Evolutionary conservation across 2,113 vertebrate genomes (phyloP), one percentile per base, ranked within the genome.

Genomic region (Synodontis membranacea): DNA sequence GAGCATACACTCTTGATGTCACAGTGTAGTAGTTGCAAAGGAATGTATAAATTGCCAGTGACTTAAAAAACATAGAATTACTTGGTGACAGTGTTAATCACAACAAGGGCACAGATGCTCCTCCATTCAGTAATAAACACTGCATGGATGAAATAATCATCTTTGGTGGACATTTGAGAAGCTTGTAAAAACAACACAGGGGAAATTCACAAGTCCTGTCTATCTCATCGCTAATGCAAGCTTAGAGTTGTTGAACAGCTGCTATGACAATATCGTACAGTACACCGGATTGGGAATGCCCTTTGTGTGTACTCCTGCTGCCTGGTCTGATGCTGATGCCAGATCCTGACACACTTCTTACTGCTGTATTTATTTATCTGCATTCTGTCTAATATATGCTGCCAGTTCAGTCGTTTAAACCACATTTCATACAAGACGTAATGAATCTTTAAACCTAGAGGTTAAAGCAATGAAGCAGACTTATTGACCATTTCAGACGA

Each of bases 261-360:
- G 83, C 66, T 84, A 58, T 83, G 31, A 68, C 34, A 66, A 52
- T 68, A 50, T 83, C 44, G 23, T 66, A 48, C 14, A 48, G 23
- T 70, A 70, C 66, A 70, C 34, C 4, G n/a, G 15, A 78, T 2
- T 19, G 75, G 74, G 74, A 48, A 76, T 76, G 7, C 44, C 74
- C 42, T 31, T 48, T 34, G 46, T 78, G 23, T 25, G 74, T 50
- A 34, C 6, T 52, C 17, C n/a, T 52, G 75, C 17, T 21, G 48
- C 46, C 4, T 76, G 75, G 28, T 78, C 15, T 78, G 15, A 78
- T 52, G 2, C 46, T 21, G 8, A 78, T 52, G 44, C n/a, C 48
- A 52, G 46, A 52, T 52, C 46, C 46, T 78, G n/a, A 78, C 48
- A 34, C 46, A 78, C 46, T 52, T 46, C 46, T 52, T 52, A 52